phyloP scores from a whole-genome alignment of 2,888 invertebrate species.

The Zaprionus obscuricornis region DNA sequence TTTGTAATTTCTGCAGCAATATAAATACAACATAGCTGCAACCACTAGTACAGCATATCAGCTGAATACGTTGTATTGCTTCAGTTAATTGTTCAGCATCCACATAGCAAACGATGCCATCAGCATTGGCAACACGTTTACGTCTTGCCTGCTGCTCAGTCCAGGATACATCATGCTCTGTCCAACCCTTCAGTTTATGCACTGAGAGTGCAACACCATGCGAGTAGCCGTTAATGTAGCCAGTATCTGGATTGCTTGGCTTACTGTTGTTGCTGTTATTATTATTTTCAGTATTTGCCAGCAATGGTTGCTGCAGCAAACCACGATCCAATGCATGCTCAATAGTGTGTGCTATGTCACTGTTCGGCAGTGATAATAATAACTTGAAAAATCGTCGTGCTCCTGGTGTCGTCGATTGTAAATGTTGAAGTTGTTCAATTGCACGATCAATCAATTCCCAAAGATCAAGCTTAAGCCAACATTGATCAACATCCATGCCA shows the following conservation, averaged over 20 bases:
- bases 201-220: slow-evolving; percentile 79
- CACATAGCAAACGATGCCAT: slow-evolving; percentile 78
- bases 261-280: background rate
- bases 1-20: slow-evolving; percentile 50
- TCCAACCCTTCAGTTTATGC: slow-evolving; percentile 74
- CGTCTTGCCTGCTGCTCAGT: slow-evolving; percentile 33
- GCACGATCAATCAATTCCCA: slow-evolving; percentile 62
- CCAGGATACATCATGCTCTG: too few relatives aligned
- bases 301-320: slow-evolving; percentile 56
- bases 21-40: slow-evolving; percentile 76
- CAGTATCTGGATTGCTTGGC: background rate
- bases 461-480: slow-evolving; percentile 67
- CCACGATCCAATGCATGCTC: slow-evolving; percentile 75
- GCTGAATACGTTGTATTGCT: slow-evolving; percentile 70
- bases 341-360: slow-evolving; percentile 62
- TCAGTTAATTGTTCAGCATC: slow-evolving; percentile 45
- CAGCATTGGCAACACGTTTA: slow-evolving; percentile 68
- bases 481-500: slow-evolving; percentile 41
- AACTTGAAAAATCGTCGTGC: slow-evolving; percentile 75
- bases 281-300: too few relatives aligned
- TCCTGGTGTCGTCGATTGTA: slow-evolving; percentile 50
- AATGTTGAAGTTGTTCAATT: slow-evolving; percentile 20
- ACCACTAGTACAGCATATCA: slow-evolving; percentile 58
- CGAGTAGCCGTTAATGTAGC: slow-evolving; percentile 66
- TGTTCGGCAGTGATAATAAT: slow-evolving; percentile 72